Evolutionary conservation across 2,797 vertebrate genomes (phyloP).

Genomic region (Todus mexicanus): DNA sequence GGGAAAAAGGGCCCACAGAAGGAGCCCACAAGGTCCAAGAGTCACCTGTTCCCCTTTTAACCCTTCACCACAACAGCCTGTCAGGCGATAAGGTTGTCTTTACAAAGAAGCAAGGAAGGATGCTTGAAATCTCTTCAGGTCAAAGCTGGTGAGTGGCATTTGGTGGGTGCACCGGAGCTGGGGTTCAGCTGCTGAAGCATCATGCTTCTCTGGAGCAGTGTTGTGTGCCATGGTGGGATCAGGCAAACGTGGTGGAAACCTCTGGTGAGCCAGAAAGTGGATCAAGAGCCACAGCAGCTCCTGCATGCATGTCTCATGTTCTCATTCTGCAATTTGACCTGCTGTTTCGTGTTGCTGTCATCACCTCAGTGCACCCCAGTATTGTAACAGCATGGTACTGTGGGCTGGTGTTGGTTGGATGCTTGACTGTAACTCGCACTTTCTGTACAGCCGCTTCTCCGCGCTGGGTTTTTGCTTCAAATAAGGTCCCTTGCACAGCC

Average conservation of each 20-base stretch:
- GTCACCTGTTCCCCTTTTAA: too few species aligned
- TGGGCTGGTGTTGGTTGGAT: neutral
- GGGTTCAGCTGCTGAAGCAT: neutral
- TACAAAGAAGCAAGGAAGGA: neutral
- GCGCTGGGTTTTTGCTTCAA: neutral
- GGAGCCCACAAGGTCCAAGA: too few species aligned
- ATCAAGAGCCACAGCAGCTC: neutral
- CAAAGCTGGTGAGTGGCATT: neutral
- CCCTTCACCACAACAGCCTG: too few species aligned
- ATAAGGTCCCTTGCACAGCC: neutral
- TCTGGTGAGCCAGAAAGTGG: neutral
- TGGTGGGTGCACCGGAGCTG: neutral
- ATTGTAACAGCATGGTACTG: neutral
- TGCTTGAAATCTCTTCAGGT: neutral
- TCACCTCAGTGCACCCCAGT: too few species aligned
- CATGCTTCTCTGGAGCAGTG: neutral
- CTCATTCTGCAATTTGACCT: neutral
- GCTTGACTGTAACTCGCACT: neutral
- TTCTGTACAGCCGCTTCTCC: neutral
- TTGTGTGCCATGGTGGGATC: neutral
- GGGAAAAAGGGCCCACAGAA: too few species aligned
- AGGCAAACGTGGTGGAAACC: too few species aligned
- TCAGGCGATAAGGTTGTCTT: neutral
- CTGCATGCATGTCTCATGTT: fast-evolving
- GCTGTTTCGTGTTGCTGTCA: neutral